Evolutionary conservation across 2,113 vertebrate genomes (phyloP).

Genomic region (Struthio camelus): DNA sequence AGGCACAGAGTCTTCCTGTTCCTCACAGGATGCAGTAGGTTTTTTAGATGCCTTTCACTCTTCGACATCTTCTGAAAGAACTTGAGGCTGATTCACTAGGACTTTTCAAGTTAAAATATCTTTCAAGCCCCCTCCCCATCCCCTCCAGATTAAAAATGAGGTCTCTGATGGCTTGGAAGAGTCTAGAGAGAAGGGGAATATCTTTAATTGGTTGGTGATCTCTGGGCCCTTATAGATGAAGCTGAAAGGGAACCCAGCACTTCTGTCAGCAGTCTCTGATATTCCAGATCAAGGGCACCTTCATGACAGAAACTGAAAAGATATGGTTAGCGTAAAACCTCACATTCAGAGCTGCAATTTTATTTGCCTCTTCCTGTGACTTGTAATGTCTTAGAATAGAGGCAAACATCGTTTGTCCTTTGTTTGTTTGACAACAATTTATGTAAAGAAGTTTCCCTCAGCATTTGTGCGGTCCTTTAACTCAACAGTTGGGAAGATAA

Average conservation of each 20-base stretch:
- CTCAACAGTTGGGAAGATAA: neutral
- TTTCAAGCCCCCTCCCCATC: too few relatives aligned
- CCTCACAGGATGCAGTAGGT: too few relatives aligned
- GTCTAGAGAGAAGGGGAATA: neutral
- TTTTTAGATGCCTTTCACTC: neutral
- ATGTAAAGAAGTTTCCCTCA: constrained; percentile 14
- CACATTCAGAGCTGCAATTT: neutral
- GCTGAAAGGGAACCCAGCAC: neutral
- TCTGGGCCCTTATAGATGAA: neutral
- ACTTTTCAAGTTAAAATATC: neutral
- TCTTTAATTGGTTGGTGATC: neutral
- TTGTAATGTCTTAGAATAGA: neutral
- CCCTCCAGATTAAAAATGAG: too few relatives aligned
- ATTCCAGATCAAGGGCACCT: neutral
- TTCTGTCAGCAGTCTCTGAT: neutral
- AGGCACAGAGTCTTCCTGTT: neutral
- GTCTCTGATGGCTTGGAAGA: neutral
- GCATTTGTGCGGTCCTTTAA: neutral
- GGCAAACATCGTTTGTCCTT: neutral
- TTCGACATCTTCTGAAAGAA: neutral
- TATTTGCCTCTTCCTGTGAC: neutral
- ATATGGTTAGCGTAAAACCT: neutral
- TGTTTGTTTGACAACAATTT: constrained; percentile 36
- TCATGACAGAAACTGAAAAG: neutral
- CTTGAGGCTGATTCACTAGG: neutral